Base-by-base conservation (phyloP, 2,888 invertebrate species). In the Lepetodrilus schrolli region DNA sequence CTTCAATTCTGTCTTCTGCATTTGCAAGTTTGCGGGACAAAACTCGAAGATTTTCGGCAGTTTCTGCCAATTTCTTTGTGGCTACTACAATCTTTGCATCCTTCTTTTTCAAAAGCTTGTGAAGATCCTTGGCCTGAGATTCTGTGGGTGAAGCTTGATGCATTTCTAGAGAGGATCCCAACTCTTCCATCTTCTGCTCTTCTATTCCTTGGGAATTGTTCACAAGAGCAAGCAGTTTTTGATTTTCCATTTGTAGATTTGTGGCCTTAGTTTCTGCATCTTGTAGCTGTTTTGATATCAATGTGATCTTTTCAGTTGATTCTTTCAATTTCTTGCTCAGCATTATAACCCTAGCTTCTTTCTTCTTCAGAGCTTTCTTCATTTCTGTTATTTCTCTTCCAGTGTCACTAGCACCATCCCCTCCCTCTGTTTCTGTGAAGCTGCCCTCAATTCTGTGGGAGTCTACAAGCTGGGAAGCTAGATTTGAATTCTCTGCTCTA, bases 261-360 rank as follows among this genome's bases (percentile, higher is more conserved):
- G 36, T 38, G 7, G 38, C 43, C 38, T n/a, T 66, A 2, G 17
- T 4, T 21, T 66, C 37, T 5, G 66, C 66, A 21, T 66, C 38
- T 21, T 13, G 20, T 5, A 66, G 38, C 20, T 38, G 20, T 13
- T 66, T 20, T 20, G 66, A 38, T 5, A 37, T 37, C 8, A 8
- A 23, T 38, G 37, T 66, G 2, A 66, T 21, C 8, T 66, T 66
- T 37, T 66, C 66, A 23, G 66, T 72, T 30, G 65, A 51, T 58
- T 79, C 80, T 70, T 81, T 82, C 66, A 82, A 74, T 72, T 83
- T 82, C 71, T 81, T 84, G 21, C 70, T 79, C 10, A 80, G 58
- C 48, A 82, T 80, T 4, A 80, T 78, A 65, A 83, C 77, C 70
- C 78, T 82, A 1, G 83, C 83, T 75, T 83, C 84, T 51, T 80